Evolutionary conservation across 2,888 invertebrate species (phyloP).

Genomic region (Pandemis cinnamomeana): DNA sequence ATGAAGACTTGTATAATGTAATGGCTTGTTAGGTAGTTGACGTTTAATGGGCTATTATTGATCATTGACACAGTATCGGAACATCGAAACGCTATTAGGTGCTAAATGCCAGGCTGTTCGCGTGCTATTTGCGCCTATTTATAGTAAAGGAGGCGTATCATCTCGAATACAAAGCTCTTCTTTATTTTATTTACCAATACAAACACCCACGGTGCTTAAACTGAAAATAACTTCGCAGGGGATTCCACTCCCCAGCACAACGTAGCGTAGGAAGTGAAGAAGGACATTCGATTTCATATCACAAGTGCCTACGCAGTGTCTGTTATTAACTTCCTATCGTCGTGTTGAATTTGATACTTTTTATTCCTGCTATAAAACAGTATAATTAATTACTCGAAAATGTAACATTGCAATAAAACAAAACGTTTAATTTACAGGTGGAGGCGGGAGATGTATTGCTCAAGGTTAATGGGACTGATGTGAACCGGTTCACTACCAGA

Average conservation of each 20-base stretch:
- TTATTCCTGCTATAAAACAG: background rate
- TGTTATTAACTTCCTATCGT: slow-evolving; percentile 10
- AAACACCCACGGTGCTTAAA: slow-evolving; percentile 20
- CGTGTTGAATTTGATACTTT: background rate
- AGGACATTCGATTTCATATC: slow-evolving; percentile 13
- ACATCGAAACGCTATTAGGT: slow-evolving; percentile 49
- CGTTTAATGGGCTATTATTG: slow-evolving; percentile 44
- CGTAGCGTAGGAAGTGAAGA: slow-evolving; percentile 19
- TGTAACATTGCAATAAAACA: slow-evolving; percentile 19
- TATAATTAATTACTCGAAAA: background rate
- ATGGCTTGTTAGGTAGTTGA: slow-evolving; percentile 36
- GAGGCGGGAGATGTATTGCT: slow-evolving; percentile 97
- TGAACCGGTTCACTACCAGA: slow-evolving; percentile 95
- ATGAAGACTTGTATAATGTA: slow-evolving; percentile 15
- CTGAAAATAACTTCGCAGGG: slow-evolving; percentile 27
- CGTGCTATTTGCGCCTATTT: slow-evolving; percentile 40
- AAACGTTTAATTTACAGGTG: slow-evolving; percentile 87
- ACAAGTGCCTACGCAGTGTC: slow-evolving; percentile 1
- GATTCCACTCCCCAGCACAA: slow-evolving; percentile 6
- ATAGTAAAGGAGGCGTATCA: slow-evolving; percentile 30
- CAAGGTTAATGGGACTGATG: slow-evolving; percentile 97
- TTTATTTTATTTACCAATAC: slow-evolving; percentile 19
- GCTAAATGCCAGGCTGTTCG: slow-evolving; percentile 46
- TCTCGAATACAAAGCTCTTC: slow-evolving; percentile 25
- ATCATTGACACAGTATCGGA: slow-evolving; percentile 40